Conservation (phyloP, 1,140 invertebrate genomes). For the Meteorus sp. region DNA sequence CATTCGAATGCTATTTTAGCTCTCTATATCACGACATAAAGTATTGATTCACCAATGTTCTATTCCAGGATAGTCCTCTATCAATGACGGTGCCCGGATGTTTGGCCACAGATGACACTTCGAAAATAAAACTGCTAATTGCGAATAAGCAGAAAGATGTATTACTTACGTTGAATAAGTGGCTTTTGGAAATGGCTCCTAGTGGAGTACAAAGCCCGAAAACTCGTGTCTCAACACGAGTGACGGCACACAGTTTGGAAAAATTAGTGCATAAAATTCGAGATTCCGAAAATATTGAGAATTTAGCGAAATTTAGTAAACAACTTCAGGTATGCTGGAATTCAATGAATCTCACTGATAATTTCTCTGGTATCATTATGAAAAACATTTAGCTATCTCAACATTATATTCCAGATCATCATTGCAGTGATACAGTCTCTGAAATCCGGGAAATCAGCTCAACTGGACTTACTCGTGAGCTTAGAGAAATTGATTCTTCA, state of each 20-base stretch:
- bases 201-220: conserved; percentile 48
- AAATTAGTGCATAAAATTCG: conserved; percentile 51
- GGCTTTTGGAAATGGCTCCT: conserved; percentile 54
- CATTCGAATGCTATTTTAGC: neutral
- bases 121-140: conserved; percentile 60
- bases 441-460: conserved; percentile 60
- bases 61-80: conserved; percentile 39
- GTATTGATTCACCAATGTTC: conserved; percentile 15
- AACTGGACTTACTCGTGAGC: conserved; percentile 61
- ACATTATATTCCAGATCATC: conserved; percentile 59
- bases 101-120: conserved; percentile 44
- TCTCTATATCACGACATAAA: neutral
- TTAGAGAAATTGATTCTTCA: conserved; percentile 64
- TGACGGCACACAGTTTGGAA: conserved; percentile 64
- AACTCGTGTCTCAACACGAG: conserved; percentile 47
- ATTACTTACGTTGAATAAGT: conserved; percentile 62
- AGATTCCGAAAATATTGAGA: conserved; percentile 37
- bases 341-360: conserved; percentile 22
- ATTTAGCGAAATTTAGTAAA: conserved; percentile 45
- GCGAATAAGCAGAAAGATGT: conserved; percentile 65
- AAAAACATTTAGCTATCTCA: conserved; percentile 14
- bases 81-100: conserved; percentile 49
- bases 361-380: conserved; percentile 6
- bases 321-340: conserved; percentile 53
- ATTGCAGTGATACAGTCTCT: conserved; percentile 63